These are phyloP conservation scores for Muraenolepis orangiensis DNA, from an alignment of 2,797 vertebrate species.

Conservation along the genomic window DNA sequence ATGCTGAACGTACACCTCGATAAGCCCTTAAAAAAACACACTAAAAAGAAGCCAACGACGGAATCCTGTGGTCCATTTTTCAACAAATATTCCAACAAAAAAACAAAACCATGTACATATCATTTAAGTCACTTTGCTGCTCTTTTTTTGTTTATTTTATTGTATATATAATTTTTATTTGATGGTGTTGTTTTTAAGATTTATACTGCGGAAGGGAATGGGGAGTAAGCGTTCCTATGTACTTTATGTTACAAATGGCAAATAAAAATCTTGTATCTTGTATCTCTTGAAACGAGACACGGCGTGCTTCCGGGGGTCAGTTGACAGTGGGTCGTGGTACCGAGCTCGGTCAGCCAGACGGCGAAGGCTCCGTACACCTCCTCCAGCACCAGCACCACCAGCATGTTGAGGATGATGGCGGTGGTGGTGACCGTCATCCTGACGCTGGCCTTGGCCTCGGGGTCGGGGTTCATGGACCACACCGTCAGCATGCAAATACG, in stretches of 20 bases:
- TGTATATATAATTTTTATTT: too few species aligned
- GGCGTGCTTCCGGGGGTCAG: background rate
- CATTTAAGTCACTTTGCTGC: too few species aligned
- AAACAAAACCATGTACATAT: too few species aligned
- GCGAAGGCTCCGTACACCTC: constrained; percentile 95
- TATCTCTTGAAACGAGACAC: background rate
- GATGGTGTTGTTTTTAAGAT: too few species aligned
- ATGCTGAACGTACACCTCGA: background rate
- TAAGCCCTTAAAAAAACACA: background rate
- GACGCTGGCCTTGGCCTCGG: constrained; percentile 82
- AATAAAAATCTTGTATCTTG: too few species aligned
- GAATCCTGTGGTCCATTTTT: background rate
- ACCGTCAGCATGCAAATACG: constrained; percentile 88
- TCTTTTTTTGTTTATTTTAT: too few species aligned
- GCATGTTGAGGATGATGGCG: constrained; percentile 93
- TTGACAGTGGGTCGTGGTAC: constrained; percentile 66
- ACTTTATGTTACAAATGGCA: too few species aligned
- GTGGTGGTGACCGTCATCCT: constrained; percentile 93
- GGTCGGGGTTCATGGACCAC: constrained; percentile 86
- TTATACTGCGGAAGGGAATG: too few species aligned
- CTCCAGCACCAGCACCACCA: constrained; percentile 92
- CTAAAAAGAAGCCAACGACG: background rate
- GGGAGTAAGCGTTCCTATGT: too few species aligned
- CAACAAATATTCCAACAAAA: too few species aligned
- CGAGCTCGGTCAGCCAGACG: constrained; percentile 94